Conservation (phyloP, 2,797 vertebrate genomes). For the Cottoperca gobio region DNA sequence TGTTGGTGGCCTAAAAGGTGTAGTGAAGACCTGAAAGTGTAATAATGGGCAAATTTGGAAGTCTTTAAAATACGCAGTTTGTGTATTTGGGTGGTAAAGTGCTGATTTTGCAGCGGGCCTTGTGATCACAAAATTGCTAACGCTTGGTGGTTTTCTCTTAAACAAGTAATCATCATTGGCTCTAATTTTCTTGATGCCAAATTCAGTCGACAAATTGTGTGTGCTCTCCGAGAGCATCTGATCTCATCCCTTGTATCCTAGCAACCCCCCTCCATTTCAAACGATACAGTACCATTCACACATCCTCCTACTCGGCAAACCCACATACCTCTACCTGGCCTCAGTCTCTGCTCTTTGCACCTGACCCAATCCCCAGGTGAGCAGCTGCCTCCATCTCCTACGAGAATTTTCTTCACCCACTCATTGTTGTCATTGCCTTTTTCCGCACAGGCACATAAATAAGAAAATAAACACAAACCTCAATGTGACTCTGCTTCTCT, state of each 20-base stretch:
- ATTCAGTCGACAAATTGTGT: constrained; percentile 60
- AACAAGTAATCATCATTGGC: constrained; percentile 63
- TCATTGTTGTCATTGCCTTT: constrained; percentile 27
- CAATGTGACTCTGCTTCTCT: not conserved
- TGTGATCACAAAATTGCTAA: constrained; percentile 43
- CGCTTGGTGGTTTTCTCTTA: constrained; percentile 44
- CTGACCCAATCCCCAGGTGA: constrained; percentile 76
- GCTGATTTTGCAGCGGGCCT: constrained; percentile 36
- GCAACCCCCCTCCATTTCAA: constrained; percentile 81
- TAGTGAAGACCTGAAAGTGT: constrained; percentile 15
- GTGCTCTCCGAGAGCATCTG: constrained; percentile 63
- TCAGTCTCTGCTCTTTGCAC: constrained; percentile 66
- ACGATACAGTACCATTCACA: constrained; percentile 68
- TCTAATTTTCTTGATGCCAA: constrained; percentile 60
- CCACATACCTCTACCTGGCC: constrained; percentile 53
- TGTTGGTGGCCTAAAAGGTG: constrained; percentile 6
- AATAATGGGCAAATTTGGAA: constrained; percentile 18
- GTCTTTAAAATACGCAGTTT: constrained; percentile 3
- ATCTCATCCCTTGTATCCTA: constrained; percentile 81
- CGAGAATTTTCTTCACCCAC: constrained; percentile 59
- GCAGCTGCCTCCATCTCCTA: constrained; percentile 53
- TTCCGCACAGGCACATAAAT: constrained; percentile 26
- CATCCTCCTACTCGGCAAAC: constrained; percentile 68
- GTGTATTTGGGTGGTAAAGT: constrained; percentile 28
- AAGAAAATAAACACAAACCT: constrained; percentile 43